Evolutionary conservation across 2,888 invertebrate species (phyloP), one percentile per base, ranked within the genome.

Genomic region (Disparrhopalites patrizii): DNA sequence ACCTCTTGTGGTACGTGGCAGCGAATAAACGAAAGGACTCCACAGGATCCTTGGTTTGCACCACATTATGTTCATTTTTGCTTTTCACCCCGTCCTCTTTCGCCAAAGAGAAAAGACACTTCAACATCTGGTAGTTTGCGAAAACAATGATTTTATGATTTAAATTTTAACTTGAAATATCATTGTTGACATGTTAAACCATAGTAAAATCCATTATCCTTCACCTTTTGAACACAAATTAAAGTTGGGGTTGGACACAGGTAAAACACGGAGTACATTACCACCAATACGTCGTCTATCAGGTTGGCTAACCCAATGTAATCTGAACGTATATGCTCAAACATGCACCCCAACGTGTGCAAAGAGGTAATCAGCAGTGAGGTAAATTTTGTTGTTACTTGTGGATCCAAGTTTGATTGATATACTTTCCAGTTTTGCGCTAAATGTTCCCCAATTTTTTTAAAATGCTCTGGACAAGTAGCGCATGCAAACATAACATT

Each of bases 201-300:
- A 30, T 27, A 23, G 28, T 27, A 55, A 52, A 5, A 10, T 31
- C 28, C 13, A 56, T 28, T 33, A 8, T 5, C 31, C 67, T 58
- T n/a, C 71, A 90, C 81, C 78, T 91, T 91, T 38, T 90, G 87
- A 0, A 92, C 87, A 78, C 89, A 89, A 67, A 85, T 83, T 0
- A 92, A 85, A 0, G 89, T 86, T 4, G 82, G 80, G 1, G 86
- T 85, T 0, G 90, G 85, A 63, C 89, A 87, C 38, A 90, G 77
- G 10, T 83, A 81, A 77, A 92, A 86, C 1, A 88, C 86, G 0
- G 85, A 83, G 76, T 87, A 86, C 7, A 91, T 81, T 77, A 91
- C 92, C 73, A 82, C 83, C 0, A 93, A 81, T 18, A 93, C 81
- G 79, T 93, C 93, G 79, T 93, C 92, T 0, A 90, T 87, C 55